phyloP scores from a whole-genome alignment of 1,140 invertebrate species.

The Apis dorsata region DNA sequence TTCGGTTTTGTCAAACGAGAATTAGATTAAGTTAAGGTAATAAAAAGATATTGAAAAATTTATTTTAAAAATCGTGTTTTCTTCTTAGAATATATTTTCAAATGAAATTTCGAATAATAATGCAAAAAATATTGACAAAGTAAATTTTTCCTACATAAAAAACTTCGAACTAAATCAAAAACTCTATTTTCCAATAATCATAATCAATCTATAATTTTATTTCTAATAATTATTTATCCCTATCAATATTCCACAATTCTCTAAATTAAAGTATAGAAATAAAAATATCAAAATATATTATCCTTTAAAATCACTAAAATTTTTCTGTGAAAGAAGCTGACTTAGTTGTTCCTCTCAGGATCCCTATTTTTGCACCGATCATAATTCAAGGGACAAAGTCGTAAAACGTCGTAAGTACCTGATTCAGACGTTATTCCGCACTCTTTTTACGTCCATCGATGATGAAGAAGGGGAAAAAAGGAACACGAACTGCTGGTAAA shows the following conservation, averaged over 20 bases:
- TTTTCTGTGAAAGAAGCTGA: neutral
- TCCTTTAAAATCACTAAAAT: too few species aligned
- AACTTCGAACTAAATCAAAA: conserved; percentile 6
- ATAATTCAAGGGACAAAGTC: conserved; percentile 19
- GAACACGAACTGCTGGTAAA: neutral
- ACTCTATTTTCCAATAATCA: neutral
- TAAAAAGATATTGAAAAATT: too few species aligned
- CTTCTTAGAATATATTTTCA: too few species aligned
- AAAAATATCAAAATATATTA: too few species aligned
- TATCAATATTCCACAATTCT: neutral
- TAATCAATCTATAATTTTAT: neutral
- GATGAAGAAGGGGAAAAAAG: neutral
- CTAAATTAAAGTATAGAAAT: neutral
- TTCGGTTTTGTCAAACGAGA: too few species aligned
- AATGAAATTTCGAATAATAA: too few species aligned
- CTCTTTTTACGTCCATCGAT: neutral
- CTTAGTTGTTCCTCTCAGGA: neutral
- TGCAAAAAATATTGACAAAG: too few species aligned
- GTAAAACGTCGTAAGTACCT: conserved; percentile 19
- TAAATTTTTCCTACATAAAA: neutral
- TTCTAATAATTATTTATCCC: neutral
- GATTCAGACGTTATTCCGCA: conserved; percentile 20
- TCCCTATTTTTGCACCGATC: conserved; percentile 16
- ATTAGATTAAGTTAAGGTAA: too few species aligned
- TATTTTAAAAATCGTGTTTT: too few species aligned